Evolutionary conservation across 2,888 invertebrate species (phyloP), one percentile per base, ranked within the genome.

Genomic region (Phyllotreta cruciferae): DNA sequence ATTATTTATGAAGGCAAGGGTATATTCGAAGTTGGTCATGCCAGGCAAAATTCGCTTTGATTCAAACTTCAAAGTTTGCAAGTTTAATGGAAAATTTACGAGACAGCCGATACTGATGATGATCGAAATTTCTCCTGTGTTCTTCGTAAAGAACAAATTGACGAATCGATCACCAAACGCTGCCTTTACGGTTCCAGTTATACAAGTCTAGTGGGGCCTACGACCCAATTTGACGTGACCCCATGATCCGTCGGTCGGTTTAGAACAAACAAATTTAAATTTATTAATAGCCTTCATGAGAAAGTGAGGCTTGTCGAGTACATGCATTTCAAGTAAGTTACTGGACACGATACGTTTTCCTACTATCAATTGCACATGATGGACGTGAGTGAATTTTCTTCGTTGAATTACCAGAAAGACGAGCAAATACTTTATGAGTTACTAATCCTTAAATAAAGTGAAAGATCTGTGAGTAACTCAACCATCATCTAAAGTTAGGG

Each of bases 261-360:
- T 42, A 14, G 54, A 47, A 53, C 54, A 63, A 63, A 63, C 62
- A 58, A 58, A 63, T 63, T 58, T 63, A 63, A 63, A 63, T 63
- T 63, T 58, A 63, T 63, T 63, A 54, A 34, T 39, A 63, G 62
- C 47, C 57, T 36, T 52, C 52, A 52, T 52, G 52, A 52, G 52
- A 52, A 52, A 52, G 52, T 52, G 52, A 37, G 52, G 52, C 38
- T 52, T n/a, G 9, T 11, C 52, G 52, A 52, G 38, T 52, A 38
- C 52, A 52, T 52, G 52, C 37, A 52, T 52, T 52, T 52, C 52
- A 14, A 52, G 14, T 52, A 52, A 52, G 38, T 37, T 52, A 52
- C 52, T 52, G 13, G 38, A 8, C 52, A 37, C 52, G 52, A n/a
- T 52, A 52, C 52, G 52, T 52, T 37, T 52, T 52, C 34, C 8